Percentiles rank a stretch among this genome's conserved stretches.
Evolutionary conservation across 2,113 vertebrate genomes (phyloP).

Genomic region (Casuarius casuarius): DNA sequence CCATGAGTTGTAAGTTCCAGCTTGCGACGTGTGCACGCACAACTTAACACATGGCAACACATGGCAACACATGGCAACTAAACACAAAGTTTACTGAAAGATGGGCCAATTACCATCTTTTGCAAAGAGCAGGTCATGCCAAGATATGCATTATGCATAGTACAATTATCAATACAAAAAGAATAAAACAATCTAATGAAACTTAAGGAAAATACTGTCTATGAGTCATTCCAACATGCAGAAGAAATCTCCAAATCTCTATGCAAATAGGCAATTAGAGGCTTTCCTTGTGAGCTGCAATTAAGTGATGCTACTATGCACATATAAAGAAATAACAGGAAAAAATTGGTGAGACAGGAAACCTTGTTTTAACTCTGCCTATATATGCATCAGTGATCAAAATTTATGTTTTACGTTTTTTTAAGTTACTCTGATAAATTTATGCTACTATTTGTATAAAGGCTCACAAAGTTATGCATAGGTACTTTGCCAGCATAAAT

Average conservation of each 20-base stretch:
- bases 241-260: conserved; percentile 43
- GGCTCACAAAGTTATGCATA: conserved; percentile 27
- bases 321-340: conserved; percentile 11
- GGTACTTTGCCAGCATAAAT: conserved; percentile 57
- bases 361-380: conserved; percentile 26
- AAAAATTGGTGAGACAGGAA: conserved; percentile 5
- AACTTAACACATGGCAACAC: conserved; percentile 10
- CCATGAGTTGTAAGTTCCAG: background rate
- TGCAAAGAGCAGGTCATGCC: conserved; percentile 14
- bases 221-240: background rate
- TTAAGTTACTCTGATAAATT: conserved; percentile 42
- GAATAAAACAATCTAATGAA: conserved; percentile 48
- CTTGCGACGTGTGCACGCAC: background rate
- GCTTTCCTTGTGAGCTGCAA: conserved; percentile 45
- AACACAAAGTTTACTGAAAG: conserved; percentile 7
- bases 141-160: background rate
- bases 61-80: background rate
- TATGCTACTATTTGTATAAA: conserved; percentile 44
- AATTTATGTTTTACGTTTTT: background rate
- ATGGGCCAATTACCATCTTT: conserved; percentile 28
- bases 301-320: conserved; percentile 41
- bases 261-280: conserved; percentile 58
- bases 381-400: background rate
- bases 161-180: conserved; percentile 38
- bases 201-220: conserved; percentile 36